Evolutionary conservation across 2,888 invertebrate genomes (phyloP).

Genomic region (Furcula furcula): DNA sequence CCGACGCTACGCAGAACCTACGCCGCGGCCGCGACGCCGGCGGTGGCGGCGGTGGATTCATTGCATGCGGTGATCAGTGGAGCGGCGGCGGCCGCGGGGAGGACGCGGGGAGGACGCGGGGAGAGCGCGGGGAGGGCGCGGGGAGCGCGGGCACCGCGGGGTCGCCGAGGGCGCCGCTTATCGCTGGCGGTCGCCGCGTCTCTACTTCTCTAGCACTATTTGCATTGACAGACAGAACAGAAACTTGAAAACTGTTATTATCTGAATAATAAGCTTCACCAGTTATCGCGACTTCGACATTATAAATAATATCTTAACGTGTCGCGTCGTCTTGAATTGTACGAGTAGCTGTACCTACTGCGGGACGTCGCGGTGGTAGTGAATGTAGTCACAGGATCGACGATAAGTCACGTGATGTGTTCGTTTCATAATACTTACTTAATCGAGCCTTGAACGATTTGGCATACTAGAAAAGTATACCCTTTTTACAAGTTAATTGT

Average conservation of each 20-base stretch:
- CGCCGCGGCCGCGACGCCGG: neutral
- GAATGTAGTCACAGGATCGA: no score
- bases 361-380: no score
- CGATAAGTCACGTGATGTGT: no score
- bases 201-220: slow-evolving; percentile 19
- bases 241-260: slow-evolving; percentile 28
- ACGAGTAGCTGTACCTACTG: neutral
- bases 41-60: neutral
- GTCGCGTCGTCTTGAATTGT: neutral
- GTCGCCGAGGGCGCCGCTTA: slow-evolving; percentile 54
- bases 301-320: neutral
- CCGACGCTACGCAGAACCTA: neutral
- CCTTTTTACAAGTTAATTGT: no score
- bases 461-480: no score
- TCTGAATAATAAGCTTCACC: slow-evolving; percentile 9
- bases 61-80: neutral
- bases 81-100: slow-evolving; percentile 6
- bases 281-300: neutral
- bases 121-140: slow-evolving; percentile 5
- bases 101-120: slow-evolving; percentile 4
- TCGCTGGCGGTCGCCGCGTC: slow-evolving; percentile 29
- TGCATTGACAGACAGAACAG: slow-evolving; percentile 32
- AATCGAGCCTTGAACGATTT: no score
- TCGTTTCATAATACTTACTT: no score
- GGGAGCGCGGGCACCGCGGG: slow-evolving; percentile 31